Evolutionary conservation across 2,888 invertebrate species (phyloP), one percentile per base, ranked within the genome.

Genomic region (Metellina segmentata): DNA sequence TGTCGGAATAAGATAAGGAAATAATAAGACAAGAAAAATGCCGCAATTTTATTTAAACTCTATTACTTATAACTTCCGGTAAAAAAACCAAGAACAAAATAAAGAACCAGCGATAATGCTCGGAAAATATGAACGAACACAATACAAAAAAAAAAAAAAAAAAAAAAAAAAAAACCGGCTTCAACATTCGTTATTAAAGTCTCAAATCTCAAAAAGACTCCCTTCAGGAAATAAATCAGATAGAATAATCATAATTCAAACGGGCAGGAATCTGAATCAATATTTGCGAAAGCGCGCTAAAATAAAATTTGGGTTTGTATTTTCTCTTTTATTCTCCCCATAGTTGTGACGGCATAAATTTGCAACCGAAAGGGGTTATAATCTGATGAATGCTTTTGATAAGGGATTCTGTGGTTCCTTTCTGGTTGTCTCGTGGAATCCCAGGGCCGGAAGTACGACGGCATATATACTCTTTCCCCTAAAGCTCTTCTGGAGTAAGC

Each of bases 351-450:
- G 49, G 85, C 85, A 85, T 75, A 85, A 53, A 85, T 85, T 75
- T 75, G 11, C 61, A 77, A 61, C 9, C 34, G 71, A 34, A 70
- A 20, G 34, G 20, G 16, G 8, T 34, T 34, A 52, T 16, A 52
- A 69, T 69, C 86, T 52, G 78, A 85, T 78, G 78, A 78, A 78
- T 85, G 51, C 8, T 71, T 13, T 16, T 20, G 78, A 86, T 86
- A 86, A 86, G 86, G n/a, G 51, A 9, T 20, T 13, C 11, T 5
- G 13, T 86, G 86, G 78, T 78, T 0, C 78, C 13, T 78, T 86
- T 86, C 51, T 78, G 75, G 9, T 34, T 61, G 8, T 7, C 61
- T 1, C 0, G 34, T 11, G 0, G 16, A 48, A 19, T 34, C 48
- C 61, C 19, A 7, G 20, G 34, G 19, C 49, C 82, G 53, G 82